Evolutionary conservation across 2,113 vertebrate genomes (phyloP), one percentile per base, ranked within the genome.

Genomic region (Brienomyrus longianalis): DNA sequence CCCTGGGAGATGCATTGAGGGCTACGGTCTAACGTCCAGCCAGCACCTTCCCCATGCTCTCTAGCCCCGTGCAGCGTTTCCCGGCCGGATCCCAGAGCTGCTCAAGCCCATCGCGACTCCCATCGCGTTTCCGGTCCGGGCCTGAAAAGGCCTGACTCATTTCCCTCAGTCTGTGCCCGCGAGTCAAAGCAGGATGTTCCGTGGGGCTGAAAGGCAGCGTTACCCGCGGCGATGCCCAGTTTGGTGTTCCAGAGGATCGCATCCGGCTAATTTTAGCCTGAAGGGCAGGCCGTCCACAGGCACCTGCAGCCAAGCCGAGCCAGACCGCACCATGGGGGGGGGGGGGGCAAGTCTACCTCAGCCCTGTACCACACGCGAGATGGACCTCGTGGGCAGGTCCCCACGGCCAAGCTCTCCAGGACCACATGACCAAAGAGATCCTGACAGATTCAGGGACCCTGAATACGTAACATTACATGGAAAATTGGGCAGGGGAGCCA

Each of bases 151-250:
- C 9, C 21, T 90, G 91, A 90, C 92, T 91, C 87, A 92, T 47
- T 92, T 92, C 90, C 39, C 86, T 23, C 19, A 70, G 77, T 45
- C 45, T 3, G 9, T 85, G 52, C 90, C 91, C 91, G 89, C 84
- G 89, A 91, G 88, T 92, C 90, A 92, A 62, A 90, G 89, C 45
- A 88, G 90, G 80, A 89, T 43, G 85, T 70, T 88, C 86, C 43
- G 27, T 35, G 23, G 45, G 43, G 54, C 77, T 59, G 50, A 50
- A 17, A n/a, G 84, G 62, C 84, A 43, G 84, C 11, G 1, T 77
- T 13, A 54, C 86, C 84, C 85, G 74, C 48, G 13, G 47, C 39
- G 54, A 51, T 54, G 88, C 83, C 45, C 31, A 27, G 89, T 39
- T 56, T 11, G 11, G 31, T 21, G 31, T 35, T 87, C 84, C 86